These are phyloP conservation scores for Saccostrea cuccullata DNA, from an alignment of 1,140 invertebrate species.

Conservation along the genomic window DNA sequence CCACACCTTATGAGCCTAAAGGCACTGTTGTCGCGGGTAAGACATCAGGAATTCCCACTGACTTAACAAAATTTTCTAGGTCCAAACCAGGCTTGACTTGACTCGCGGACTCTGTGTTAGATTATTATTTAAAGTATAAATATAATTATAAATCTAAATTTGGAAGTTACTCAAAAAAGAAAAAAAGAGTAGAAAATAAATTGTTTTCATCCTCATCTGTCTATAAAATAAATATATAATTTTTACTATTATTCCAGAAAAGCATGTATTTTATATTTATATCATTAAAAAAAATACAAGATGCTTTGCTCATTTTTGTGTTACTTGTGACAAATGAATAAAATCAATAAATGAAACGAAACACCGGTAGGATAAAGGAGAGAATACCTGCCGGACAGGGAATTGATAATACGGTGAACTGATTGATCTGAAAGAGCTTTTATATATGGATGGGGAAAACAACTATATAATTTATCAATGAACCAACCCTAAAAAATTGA, in stretches of 20 bases:
- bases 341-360: conserved; percentile 20
- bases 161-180: not conserved
- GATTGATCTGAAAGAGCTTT: conserved; percentile 9
- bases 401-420: conserved; percentile 14
- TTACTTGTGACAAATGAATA: conserved; percentile 2
- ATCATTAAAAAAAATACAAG: not conserved
- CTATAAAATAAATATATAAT: not conserved
- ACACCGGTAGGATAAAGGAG: not conserved
- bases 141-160: not conserved
- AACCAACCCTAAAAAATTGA: not conserved
- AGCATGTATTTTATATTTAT: no score
- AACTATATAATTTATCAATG: conserved; percentile 1
- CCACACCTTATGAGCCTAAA: conserved; percentile 10
- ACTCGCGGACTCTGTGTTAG: not conserved
- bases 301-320: not conserved
- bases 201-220: not conserved
- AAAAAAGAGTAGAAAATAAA: not conserved
- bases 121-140: not conserved
- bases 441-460: conserved; percentile 6
- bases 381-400: conserved; percentile 31
- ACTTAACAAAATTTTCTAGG: not conserved
- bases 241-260: no score
- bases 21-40: not conserved
- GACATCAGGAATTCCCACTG: conserved; percentile 11
- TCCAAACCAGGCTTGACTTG: not conserved